Conservation (phyloP, 23 tunicate genomes). For the Clavelina lepadiformis region DNA sequence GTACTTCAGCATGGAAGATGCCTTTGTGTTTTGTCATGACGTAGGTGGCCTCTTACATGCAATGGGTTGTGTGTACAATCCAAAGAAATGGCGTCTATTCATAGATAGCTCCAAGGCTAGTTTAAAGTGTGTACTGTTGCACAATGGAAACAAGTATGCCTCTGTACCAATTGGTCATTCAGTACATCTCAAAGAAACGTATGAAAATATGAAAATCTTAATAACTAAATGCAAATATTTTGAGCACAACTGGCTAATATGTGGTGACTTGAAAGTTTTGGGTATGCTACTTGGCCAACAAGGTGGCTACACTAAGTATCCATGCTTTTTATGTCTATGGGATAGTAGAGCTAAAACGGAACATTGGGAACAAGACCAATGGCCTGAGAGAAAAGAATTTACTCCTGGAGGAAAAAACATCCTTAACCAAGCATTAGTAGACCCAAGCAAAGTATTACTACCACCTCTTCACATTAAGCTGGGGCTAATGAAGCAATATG, state of each 20-base stretch:
- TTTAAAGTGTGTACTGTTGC: conserved; percentile 19
- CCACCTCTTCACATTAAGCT: too few relatives aligned
- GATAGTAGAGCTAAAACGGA: conserved; percentile 8
- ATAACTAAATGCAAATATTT: conserved; percentile 3
- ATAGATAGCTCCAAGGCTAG: conserved; percentile 10
- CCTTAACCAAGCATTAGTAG: conserved; percentile 2
- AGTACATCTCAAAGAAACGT: conserved; percentile 15
- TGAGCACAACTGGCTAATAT: conserved; percentile 5
- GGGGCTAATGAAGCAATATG: too few relatives aligned
- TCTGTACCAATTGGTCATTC: conserved; percentile 11
- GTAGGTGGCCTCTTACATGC: conserved; percentile 7
- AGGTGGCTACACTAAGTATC: conserved; percentile 11
- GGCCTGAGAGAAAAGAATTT: conserved; percentile 11
- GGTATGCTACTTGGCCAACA: conserved; percentile 9
- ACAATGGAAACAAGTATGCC: conserved; percentile 16
- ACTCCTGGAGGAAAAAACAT: conserved; percentile 7
- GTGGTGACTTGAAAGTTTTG: conserved; percentile 20
- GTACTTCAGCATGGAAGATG: conserved; percentile 1
- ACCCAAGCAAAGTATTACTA: background rate
- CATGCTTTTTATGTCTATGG: conserved; percentile 12
- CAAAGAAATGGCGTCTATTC: conserved; percentile 15
- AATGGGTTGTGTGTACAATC: conserved; percentile 9
- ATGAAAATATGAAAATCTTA: conserved; percentile 13
- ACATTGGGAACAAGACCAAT: conserved; percentile 7
- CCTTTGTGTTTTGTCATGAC: conserved; percentile 2